These are phyloP conservation scores for Gymnothorax javanicus DNA, from an alignment of 2,797 vertebrate genomes.

Conservation along the genomic window DNA sequence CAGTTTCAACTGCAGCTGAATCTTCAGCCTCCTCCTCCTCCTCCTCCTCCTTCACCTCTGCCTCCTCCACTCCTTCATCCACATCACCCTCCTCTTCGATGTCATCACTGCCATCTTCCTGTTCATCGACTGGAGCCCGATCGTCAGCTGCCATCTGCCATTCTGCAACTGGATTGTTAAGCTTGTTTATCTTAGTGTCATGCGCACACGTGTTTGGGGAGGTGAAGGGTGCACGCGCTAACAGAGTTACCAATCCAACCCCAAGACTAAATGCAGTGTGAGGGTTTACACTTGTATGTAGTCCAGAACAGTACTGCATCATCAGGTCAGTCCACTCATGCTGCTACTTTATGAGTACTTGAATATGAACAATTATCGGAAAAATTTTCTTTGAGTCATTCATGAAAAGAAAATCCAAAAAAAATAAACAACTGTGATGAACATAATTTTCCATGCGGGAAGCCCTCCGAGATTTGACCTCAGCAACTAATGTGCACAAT, in stretches of 20 bases:
- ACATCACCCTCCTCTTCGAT: not conserved
- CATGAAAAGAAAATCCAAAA: not conserved
- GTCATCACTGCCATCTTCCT: not conserved
- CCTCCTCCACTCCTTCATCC: conserved; percentile 22
- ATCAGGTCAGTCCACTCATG: not conserved
- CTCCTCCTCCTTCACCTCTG: not conserved
- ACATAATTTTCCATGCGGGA: not conserved
- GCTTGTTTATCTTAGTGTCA: conserved; percentile 24
- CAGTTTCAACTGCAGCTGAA: not conserved
- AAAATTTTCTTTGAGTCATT: not conserved
- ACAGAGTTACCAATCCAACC: not conserved
- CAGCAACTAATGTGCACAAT: not conserved
- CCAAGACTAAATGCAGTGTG: not conserved
- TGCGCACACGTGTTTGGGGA: not conserved
- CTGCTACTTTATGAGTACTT: not conserved
- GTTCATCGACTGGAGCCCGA: not conserved
- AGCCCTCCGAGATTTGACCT: not conserved
- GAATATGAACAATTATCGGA: not conserved
- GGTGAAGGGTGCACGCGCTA: not conserved
- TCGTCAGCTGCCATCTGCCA: conserved; percentile 41
- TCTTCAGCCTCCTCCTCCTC: conserved; percentile 23
- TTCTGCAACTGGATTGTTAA: conserved; percentile 59
- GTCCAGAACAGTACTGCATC: not conserved
- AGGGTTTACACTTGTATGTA: not conserved
- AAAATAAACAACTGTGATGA: not conserved